Evolutionary conservation across 2,797 vertebrate species (phyloP), one percentile per base, ranked within the genome.

Genomic region (Uromys caudimaculatus): DNA sequence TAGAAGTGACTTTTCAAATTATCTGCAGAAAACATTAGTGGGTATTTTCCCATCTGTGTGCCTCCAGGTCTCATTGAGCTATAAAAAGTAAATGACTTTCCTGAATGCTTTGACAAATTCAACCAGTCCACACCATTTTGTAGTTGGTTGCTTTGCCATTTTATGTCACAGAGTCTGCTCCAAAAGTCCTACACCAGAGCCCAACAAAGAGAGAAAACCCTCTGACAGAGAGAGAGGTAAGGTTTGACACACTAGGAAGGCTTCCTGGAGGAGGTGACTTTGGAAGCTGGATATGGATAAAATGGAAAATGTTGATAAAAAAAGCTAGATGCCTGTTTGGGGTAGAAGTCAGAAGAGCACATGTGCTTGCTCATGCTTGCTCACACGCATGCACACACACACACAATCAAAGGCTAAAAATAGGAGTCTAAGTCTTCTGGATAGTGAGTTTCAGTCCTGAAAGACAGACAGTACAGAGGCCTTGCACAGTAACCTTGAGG

Each of bases 11-110:
- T 98, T 95, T 96, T 97, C 97, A 95, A 97, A 97, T 98, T 97
- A 98, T 98, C 98, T 98, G 98, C 97, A 97, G 97, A 97, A 98
- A 98, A 96, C 97, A 96, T 97, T 96, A 98, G 95, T 71, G 93
- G 91, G 62, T 95, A 95, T 95, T 98, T 98, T 89, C 97, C 97
- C 97, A 98, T 98, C 97, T 98, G 97, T 96, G 95, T 96, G 96
- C 95, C 98, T 98, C 92, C 56, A 5, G 97, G 97, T 92, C 96
- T 98, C 85, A 90, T 24, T 97, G 93, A 96, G 93, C 92, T 96
- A 97, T 97, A 96, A 97, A 97, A 97, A 92, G 95, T 71, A 95
- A 97, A 97, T 96, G 24, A 97, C 95, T 97, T 97, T 95, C 97
- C 98, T 93, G 96, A 92, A 97, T 89, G 93, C 97, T 95, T 89